A percentile compares a stretch with the other conserved stretches of the same genome.
Conservation (phyloP, 2,888 invertebrate genomes). For the Lepas anatifera region DNA sequence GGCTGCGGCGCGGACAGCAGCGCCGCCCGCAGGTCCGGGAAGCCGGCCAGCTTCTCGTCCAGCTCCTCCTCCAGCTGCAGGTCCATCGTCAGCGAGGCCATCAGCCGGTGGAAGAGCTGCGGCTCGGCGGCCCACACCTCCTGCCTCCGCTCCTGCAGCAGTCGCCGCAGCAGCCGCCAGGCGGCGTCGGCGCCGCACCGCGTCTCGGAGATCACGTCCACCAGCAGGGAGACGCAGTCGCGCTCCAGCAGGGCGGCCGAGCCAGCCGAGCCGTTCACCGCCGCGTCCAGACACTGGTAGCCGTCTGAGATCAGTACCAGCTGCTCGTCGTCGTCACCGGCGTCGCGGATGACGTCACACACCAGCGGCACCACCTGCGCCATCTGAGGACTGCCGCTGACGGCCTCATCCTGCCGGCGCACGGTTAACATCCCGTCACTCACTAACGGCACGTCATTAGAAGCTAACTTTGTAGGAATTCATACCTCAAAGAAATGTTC, state of each 20-base stretch:
- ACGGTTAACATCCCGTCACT: no score
- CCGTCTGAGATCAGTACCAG: background rate
- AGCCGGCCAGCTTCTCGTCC: background rate
- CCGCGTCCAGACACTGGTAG: background rate
- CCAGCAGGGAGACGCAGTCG: background rate
- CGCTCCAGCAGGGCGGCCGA: background rate
- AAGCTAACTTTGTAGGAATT: no score
- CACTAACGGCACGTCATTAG: no score
- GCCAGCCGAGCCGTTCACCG: background rate
- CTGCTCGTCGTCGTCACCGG: slow-evolving; percentile 47
- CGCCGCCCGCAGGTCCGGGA: background rate
- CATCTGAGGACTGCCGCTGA: slow-evolving; percentile 56
- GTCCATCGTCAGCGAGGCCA: background rate
- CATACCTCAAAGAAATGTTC: no score
- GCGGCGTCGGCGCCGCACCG: background rate
- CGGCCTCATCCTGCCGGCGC: background rate
- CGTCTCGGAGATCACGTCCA: background rate
- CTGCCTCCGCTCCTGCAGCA: background rate
- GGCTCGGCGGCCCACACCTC: background rate
- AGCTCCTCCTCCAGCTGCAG: background rate
- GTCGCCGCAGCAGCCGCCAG: slow-evolving; percentile 7
- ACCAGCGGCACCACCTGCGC: slow-evolving; percentile 45
- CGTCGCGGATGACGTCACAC: slow-evolving; percentile 33
- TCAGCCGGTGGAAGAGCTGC: background rate
- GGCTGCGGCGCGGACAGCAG: background rate